Conservation (phyloP, 2,888 invertebrate species). For the Hypselothyrea guttata region DNA sequence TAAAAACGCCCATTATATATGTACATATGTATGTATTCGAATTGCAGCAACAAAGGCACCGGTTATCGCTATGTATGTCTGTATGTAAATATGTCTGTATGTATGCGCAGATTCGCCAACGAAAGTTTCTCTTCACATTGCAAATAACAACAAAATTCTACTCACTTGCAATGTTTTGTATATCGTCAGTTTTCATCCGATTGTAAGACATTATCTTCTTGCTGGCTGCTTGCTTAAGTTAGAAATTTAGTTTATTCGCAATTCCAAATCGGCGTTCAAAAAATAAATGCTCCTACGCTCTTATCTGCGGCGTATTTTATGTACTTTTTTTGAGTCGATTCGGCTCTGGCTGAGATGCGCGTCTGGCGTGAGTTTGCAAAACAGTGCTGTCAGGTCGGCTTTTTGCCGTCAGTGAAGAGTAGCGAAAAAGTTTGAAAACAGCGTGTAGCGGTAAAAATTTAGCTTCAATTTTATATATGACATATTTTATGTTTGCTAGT, state of each 20-base stretch:
- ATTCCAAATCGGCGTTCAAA: neutral
- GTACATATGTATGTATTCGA: neutral
- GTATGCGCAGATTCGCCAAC: neutral
- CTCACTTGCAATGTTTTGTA: constrained; percentile 5
- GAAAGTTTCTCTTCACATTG: no score
- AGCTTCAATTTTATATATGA: no score
- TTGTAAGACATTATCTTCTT: constrained; percentile 48
- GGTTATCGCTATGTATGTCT: neutral
- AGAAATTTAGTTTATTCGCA: neutral
- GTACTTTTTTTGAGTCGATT: neutral
- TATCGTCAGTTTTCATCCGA: constrained; percentile 20
- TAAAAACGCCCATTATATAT: neutral
- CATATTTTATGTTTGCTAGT: no score
- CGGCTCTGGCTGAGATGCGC: constrained; percentile 22
- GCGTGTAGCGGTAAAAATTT: no score
- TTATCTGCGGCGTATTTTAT: constrained; percentile 2
- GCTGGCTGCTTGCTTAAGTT: no score
- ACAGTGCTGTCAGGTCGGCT: no score
- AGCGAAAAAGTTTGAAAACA: no score
- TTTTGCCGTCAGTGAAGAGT: no score
- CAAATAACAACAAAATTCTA: neutral
- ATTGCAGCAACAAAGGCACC: neutral
- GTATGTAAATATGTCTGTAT: no score
- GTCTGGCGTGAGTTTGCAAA: constrained; percentile 1
- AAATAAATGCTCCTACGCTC: neutral